Base-by-base conservation (phyloP, 2,113 vertebrate species). In the Empidonax alnorum region DNA sequence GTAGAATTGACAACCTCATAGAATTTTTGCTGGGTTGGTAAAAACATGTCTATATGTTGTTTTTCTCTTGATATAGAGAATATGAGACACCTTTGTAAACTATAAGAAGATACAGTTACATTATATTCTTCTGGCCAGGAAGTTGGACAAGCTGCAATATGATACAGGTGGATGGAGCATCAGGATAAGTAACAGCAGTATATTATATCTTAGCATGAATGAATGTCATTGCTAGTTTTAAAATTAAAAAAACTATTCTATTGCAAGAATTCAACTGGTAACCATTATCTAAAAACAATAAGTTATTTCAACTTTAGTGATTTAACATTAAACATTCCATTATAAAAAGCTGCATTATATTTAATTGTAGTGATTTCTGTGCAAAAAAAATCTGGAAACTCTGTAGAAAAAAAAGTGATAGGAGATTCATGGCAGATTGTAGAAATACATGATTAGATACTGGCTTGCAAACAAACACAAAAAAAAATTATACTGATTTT, bases 111-210 rank as follows among this genome's bases (percentile, higher is more conserved):
- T 44, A 30, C 3, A 53, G 19, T 5, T 44, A 21, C 68, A 79
- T 22, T 35, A n/a, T 6, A 14, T 66, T 84, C 27, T 50, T 85
- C 75, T 61, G 53, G 7, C 3, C 25, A 69, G n/a, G 39, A 84
- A 49, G 7, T 0, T 82, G 55, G n/a, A 65, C 5, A 82, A 73
- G 7, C 9, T 82, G 14, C 0, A 2, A 24, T 49, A 58, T 8
- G 30, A 30, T 25, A 73, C 3, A 63, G 21, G 7, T 37, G 4
- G 9, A 55, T 13, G 17, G 33, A 63, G 7, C 17, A 72, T 30
- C 25, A 69, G 6, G 18, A 46, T 3, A 2, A 49, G 10, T 67
- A 87, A 35, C 39, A 75, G 30, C 9, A 66, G 4, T 5, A 25
- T 55, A 31, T 49, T 80, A 30, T 33, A 9, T 14, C 39, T 73